Percentiles rank a stretch among this genome's conserved stretches.
Conservation (phyloP, 2,113 vertebrate species). For the Glareola pratincola region DNA sequence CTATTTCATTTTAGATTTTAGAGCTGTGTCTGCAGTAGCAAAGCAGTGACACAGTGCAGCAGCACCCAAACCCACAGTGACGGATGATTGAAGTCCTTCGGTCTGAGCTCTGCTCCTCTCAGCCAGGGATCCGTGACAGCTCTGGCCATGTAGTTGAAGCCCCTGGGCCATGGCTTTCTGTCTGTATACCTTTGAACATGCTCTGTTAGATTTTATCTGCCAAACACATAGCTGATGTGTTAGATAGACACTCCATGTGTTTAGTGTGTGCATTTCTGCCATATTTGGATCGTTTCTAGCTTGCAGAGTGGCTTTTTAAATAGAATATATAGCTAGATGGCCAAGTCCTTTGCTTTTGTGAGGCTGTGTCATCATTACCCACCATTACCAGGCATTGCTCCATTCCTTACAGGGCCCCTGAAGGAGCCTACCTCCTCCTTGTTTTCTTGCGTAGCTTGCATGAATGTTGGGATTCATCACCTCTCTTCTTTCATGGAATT, state of each 20-base stretch:
- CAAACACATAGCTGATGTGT: not conserved
- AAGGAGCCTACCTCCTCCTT: no score
- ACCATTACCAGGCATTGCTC: rapidly evolving
- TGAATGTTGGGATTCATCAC: rapidly evolving
- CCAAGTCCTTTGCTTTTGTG: no score
- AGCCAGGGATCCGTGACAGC: not conserved
- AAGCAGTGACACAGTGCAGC: not conserved
- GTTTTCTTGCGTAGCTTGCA: no score
- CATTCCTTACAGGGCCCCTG: not conserved
- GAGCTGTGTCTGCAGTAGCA: not conserved
- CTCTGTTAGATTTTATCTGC: not conserved
- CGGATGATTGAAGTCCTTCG: not conserved
- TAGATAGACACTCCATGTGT: no score
- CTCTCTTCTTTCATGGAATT: not conserved
- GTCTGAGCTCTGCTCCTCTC: not conserved
- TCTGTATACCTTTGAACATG: rapidly evolving
- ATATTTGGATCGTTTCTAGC: not conserved
- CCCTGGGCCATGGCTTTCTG: not conserved
- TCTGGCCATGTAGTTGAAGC: not conserved
- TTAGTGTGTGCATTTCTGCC: not conserved
- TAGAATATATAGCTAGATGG: not conserved
- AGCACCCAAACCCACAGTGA: rapidly evolving
- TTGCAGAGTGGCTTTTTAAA: not conserved
- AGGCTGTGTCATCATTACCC: not conserved
- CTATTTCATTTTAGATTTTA: not conserved